Evolutionary conservation across 2,113 vertebrate genomes (phyloP), one percentile per base, ranked within the genome.

Genomic region (Anas platyrhynchos): DNA sequence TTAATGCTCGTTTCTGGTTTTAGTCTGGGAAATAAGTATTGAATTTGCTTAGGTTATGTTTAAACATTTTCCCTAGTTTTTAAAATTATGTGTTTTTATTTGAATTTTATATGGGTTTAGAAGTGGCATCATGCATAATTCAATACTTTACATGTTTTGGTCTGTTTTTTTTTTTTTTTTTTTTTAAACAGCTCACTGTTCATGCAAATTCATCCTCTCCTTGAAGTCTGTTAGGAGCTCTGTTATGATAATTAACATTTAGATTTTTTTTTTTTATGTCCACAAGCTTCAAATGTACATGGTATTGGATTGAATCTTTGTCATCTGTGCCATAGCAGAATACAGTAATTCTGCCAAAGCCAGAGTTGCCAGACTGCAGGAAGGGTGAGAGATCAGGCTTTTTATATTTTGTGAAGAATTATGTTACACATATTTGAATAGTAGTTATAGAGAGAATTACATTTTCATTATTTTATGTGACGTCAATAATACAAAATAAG

Each of bases 391-490:
- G 31, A 75, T 67, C 52, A 75, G 63, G 27, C 17, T 32, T 48
- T 76, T 67, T 4, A 3, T 54, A 56, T 59, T 88, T 79, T 63
- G 27, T 62, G 32, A 76, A 76, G 56, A 76, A 63, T 54, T 17
- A 15, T 74, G 26, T 38, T 61, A 34, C 27, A 22, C 16, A 7
- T 32, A 68, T 71, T 67, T 78, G 32, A 93, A 22, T 58, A 84
- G 58, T 52, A 76, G 48, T 34, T 55, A 61, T 23, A 32, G 56
- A 88, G 44, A 68, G 16, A 72, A 66, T 82, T 86, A 36, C 2
- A 34, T 91, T 95, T 93, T 90, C 18, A 20, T 90, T 92, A 83
- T 93, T 95, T 88, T 69, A 75, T 14, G 21, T 58, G 21, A 56
- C 27, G n/a, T 38, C 89, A 73, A 86, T 94, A 31, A 56, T 67